phyloP scores from a whole-genome alignment of 2,888 invertebrate species.

The Dynastes hyllus region DNA sequence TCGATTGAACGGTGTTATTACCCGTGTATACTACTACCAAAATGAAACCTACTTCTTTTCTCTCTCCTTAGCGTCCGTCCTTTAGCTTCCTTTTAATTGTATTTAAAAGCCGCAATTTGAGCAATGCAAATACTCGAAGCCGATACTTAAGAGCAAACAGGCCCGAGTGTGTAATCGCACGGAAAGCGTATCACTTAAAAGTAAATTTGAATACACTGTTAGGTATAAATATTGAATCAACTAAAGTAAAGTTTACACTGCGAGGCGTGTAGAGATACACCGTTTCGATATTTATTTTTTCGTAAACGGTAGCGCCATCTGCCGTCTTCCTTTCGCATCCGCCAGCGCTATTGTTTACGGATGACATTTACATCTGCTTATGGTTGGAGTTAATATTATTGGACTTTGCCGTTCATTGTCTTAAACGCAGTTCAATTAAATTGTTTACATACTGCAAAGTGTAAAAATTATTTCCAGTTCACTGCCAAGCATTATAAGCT shows the following conservation, averaged over 20 bases:
- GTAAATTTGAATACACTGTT: slow-evolving; percentile 56
- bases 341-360: slow-evolving; percentile 46
- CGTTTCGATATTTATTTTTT: slow-evolving; percentile 55
- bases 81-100: slow-evolving; percentile 19
- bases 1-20: slow-evolving; percentile 46
- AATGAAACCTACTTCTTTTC: slow-evolving; percentile 19
- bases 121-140: slow-evolving; percentile 41
- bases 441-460: slow-evolving; percentile 40
- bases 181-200: slow-evolving; percentile 54
- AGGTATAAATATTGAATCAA: slow-evolving; percentile 57
- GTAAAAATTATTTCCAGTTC: slow-evolving; percentile 48
- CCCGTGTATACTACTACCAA: slow-evolving; percentile 41
- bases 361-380: slow-evolving; percentile 50
- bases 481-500: slow-evolving; percentile 30
- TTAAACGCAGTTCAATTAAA: slow-evolving; percentile 42
- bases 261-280: slow-evolving; percentile 51
- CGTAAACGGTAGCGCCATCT: slow-evolving; percentile 48
- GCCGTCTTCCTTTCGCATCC: slow-evolving; percentile 34
- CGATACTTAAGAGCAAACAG: slow-evolving; percentile 38
- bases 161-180: slow-evolving; percentile 44
- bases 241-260: slow-evolving; percentile 53
- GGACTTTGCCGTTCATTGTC: slow-evolving; percentile 49
- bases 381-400: slow-evolving; percentile 47
- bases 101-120: slow-evolving; percentile 39
- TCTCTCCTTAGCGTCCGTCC: slow-evolving; percentile 1